Evolutionary conservation across 2,888 invertebrate genomes (phyloP), one percentile per base, ranked within the genome.

Genomic region (Pseudococcus viburni): DNA sequence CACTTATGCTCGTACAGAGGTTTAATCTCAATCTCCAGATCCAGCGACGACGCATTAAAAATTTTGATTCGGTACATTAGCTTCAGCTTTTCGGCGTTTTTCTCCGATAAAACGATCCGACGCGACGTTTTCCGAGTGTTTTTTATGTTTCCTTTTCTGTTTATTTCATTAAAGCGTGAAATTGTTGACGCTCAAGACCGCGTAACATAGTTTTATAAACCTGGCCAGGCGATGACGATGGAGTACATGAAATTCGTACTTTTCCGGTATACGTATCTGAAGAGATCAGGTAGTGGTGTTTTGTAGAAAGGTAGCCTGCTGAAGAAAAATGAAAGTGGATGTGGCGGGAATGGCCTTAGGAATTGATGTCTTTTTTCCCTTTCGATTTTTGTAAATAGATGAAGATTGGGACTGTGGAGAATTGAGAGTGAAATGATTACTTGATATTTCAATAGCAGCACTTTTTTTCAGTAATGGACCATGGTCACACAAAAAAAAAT

Each of bases 41-140:
- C 9, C 19, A 19, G 6, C 59, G 59, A 19, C 59, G 19, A 59
- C 19, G 59, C 1, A 59, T 59, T 59, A 59, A 59, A 19, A 59
- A 59, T 59, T 73, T 26, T 73, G 33, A 73, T 73, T 26, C 73
- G 73, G 73, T 73, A 73, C 59, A 59, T 59, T 59, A 59, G 59
- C 59, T 19, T 59, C 5, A 19, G 19, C n/a, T 59, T 59, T 59
- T 59, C 59, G 19, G 19, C 19, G 59, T 59, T 59, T 59, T 59
- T 19, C 59, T 19, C n/a, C 6, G 59, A 59, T 59, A 59, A 59
- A 59, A 59, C 59, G 19, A 59, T 33, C 26, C 26, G 3, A 33
- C 26, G 26, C 26, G 26, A 33, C 19, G 19, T 59, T 59, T 59
- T 59, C 8, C 59, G 59, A 19, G 59, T 59, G 19, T 59, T 59